phyloP scores from a whole-genome alignment of 2,797 vertebrate genomes.

The Pelochelys cantorii region DNA sequence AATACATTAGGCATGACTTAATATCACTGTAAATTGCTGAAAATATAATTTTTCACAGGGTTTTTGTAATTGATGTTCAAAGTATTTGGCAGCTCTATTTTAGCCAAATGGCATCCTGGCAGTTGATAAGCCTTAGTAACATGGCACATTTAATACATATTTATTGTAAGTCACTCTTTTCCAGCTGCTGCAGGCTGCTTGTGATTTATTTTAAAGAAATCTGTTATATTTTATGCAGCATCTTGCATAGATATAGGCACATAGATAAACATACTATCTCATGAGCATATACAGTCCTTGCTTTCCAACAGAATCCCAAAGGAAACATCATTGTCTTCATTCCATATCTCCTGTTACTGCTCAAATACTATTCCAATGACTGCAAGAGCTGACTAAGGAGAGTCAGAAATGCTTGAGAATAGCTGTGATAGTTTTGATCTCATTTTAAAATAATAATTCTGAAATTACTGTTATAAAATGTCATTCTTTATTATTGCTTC shows the following conservation, averaged over 20 bases:
- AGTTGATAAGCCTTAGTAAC: not conserved
- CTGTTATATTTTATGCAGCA: not conserved
- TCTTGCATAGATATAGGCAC: not conserved
- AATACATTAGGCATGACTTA: not conserved
- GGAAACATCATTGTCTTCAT: slow-evolving; percentile 31
- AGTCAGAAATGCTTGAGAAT: slow-evolving; percentile 8
- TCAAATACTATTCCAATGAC: slow-evolving; percentile 42
- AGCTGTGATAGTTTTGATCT: slow-evolving; percentile 36
- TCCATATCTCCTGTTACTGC: slow-evolving; percentile 23
- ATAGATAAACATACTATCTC: not conserved
- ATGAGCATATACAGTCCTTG: not conserved
- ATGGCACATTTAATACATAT: not conserved
- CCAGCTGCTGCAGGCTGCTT: not conserved
- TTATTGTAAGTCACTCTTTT: not conserved
- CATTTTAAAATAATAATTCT: slow-evolving; percentile 59
- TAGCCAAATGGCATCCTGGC: not conserved
- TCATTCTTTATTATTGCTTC: slow-evolving; percentile 29
- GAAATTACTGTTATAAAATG: slow-evolving; percentile 28
- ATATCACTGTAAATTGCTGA: not conserved
- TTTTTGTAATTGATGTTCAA: not conserved
- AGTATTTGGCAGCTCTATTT: not conserved
- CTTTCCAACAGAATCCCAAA: not conserved
- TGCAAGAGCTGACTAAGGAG: slow-evolving; percentile 29
- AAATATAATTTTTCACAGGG: not conserved
- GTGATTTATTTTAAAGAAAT: not conserved